Evolutionary conservation across 2,113 vertebrate genomes (phyloP).

Genomic region (Proterorhinus semilunaris): DNA sequence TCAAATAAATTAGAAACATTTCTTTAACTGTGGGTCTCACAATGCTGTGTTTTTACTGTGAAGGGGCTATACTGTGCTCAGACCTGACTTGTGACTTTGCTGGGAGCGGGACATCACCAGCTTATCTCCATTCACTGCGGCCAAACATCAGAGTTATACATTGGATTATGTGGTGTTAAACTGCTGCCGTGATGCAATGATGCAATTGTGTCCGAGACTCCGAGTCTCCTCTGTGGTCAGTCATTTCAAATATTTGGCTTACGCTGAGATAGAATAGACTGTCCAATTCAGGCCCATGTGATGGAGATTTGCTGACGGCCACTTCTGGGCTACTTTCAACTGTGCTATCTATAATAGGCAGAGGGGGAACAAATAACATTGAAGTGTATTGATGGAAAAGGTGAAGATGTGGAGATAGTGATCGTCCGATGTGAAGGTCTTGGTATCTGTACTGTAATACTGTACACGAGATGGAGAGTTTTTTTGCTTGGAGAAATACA

Average conservation of each 20-base stretch:
- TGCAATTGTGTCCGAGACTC: conserved; percentile 28
- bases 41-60: too few species aligned
- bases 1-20: too few species aligned
- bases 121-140: too few species aligned
- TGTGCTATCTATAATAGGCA: conserved; percentile 36
- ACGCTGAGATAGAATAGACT: conserved; percentile 64
- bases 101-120: too few species aligned
- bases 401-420: conserved; percentile 30
- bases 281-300: conserved; percentile 32
- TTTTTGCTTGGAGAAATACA: too few species aligned
- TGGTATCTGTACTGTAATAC: conserved; percentile 24
- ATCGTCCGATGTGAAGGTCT: conserved; percentile 63
- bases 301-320: conserved; percentile 63
- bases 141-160: too few species aligned
- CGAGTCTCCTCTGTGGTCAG: conserved; percentile 38
- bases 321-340: conserved; percentile 38
- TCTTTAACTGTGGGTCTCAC: too few species aligned
- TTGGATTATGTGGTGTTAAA: too few species aligned
- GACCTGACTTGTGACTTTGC: too few species aligned
- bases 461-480: too few species aligned
- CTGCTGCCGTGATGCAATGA: conserved; percentile 34
- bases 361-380: background rate
- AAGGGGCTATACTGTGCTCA: too few species aligned
- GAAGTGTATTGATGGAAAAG: conserved; percentile 8
- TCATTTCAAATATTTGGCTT: conserved; percentile 63